phyloP scores from a whole-genome alignment of 2,888 invertebrate genomes.

The Drosophila kuntzei region DNA sequence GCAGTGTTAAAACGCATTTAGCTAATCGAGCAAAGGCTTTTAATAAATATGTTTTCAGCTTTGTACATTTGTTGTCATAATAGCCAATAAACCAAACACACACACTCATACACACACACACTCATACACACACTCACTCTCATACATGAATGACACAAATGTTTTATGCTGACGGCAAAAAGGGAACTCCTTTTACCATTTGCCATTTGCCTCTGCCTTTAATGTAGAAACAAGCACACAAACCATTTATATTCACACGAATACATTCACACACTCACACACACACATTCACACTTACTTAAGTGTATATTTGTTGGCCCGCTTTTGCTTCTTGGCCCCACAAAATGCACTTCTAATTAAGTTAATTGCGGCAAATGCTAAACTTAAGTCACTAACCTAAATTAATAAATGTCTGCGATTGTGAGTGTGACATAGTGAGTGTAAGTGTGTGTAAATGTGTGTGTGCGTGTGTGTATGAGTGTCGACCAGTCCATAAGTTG shows the following conservation, averaged over 20 bases:
- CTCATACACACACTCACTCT: constrained; percentile 23
- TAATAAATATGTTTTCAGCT: constrained; percentile 68
- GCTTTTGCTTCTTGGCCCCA: constrained; percentile 45
- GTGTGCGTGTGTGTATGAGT: constrained; percentile 16
- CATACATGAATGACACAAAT: constrained; percentile 59
- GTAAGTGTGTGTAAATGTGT: constrained; percentile 15
- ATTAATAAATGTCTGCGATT: constrained; percentile 69
- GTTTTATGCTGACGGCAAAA: constrained; percentile 58
- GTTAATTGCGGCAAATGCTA: constrained; percentile 82
- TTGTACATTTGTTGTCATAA: constrained; percentile 64
- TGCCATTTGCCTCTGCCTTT: constrained; percentile 25
- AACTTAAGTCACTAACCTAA: constrained; percentile 80
- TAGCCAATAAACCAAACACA: constrained; percentile 65
- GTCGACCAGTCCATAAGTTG: constrained; percentile 26
- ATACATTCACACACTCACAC: constrained; percentile 20
- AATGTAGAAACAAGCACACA: constrained; percentile 11
- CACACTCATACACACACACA: constrained; percentile 24
- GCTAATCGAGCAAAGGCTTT: constrained; percentile 72
- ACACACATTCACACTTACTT: constrained; percentile 4
- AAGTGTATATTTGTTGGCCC: constrained; percentile 35
- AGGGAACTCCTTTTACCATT: constrained; percentile 37
- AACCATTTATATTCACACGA: constrained; percentile 25
- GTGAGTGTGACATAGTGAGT: background rate
- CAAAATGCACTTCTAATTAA: constrained; percentile 82
- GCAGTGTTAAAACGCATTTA: constrained; percentile 60